Base-by-base conservation (phyloP, 2,888 invertebrate species). In the Drosophila lacicola region DNA sequence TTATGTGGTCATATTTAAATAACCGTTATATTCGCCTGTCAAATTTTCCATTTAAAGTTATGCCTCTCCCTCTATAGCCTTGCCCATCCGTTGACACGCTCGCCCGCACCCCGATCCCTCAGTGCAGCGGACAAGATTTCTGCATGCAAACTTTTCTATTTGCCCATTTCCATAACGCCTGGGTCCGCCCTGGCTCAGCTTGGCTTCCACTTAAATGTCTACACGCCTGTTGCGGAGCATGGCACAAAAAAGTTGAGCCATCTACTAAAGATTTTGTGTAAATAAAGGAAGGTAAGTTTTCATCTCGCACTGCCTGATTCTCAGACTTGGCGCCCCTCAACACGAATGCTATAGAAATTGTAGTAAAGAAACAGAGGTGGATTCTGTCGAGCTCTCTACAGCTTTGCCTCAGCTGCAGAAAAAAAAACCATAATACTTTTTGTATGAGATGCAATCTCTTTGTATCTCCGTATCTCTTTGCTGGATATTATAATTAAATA, bases 21-120 rank as follows among this genome's bases (percentile, higher is more conserved):
- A 87, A 70, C 68, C 77, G 82, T 87, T 87, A 76, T 77, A 76
- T 73, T 85, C 65, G 72, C 70, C 80, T 88, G 90, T 90, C 86
- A 89, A 90, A 87, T 84, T 84, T 90, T 72, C 79, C 86, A 90
- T 90, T 88, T 87, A 90, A 87, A 90, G 82, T 90, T 90, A 77
- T 84, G 42, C 42, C 55, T 62, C 55, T 49, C 54, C 58, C n/a
- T 21, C 25, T 36, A 13, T 42, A 19, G 33, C 25, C 13, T 21
- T 42, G n/a, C 41, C 29, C 33, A 46, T 8, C 9, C 10, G 19
- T 4, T 37, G 14, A 34, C 44, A 29, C 14, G 56, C 45, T 47
- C 33, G 4, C 13, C 42, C 19, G 10, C 21, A 9, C 19, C 21
- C 3, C n/a, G 36, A 29, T 2, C 8, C 8, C 69, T 21, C 13